Evolutionary conservation across 2,113 vertebrate species (phyloP).

Genomic region (Cygnus atratus): DNA sequence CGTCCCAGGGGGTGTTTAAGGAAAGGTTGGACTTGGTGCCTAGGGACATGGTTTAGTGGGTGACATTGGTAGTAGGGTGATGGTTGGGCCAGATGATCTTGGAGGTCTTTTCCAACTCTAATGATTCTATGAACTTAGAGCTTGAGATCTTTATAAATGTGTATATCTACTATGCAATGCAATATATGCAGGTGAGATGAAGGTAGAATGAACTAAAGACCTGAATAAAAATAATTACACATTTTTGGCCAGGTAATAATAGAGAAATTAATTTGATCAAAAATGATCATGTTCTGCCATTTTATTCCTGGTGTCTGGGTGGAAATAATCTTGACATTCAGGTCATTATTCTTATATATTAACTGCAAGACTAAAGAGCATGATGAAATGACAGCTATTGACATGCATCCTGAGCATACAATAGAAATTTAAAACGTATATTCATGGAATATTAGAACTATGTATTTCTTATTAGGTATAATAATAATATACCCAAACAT

Average conservation of each 20-base stretch:
- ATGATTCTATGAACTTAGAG: background rate
- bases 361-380: background rate
- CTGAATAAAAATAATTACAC: background rate
- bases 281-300: background rate
- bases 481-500: accelerated
- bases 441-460: background rate
- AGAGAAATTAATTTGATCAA: background rate
- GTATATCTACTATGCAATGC: background rate
- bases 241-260: background rate
- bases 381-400: background rate
- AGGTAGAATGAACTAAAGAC: background rate
- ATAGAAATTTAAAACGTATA: background rate
- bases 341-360: background rate
- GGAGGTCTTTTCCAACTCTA: no score
- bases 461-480: background rate
- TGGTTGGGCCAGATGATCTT: no score
- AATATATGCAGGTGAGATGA: background rate
- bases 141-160: background rate
- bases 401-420: background rate
- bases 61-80: no score
- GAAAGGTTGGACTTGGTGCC: no score
- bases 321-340: background rate
- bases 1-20: no score
- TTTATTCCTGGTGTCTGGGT: background rate
- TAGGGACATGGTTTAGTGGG: no score